Evolutionary conservation across 2,888 invertebrate species (phyloP).

Genomic region (Drosophila cyrtoloma): DNA sequence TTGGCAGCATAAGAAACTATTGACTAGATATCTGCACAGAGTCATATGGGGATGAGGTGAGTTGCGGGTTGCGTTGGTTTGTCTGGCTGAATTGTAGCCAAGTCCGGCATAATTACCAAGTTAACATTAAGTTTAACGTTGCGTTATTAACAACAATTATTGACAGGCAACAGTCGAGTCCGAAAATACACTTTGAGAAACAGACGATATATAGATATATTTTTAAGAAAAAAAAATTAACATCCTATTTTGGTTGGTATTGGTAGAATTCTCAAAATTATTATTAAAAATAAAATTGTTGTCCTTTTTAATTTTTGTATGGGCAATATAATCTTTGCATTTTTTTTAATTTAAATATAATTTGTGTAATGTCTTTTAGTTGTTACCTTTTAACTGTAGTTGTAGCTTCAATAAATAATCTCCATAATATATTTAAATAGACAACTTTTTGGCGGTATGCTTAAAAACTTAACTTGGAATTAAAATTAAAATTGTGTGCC

Average conservation of each 20-base stretch:
- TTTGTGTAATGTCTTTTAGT: background rate
- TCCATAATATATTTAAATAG: background rate
- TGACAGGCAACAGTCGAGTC: constrained; percentile 46
- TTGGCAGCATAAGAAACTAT: constrained; percentile 49
- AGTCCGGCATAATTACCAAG: constrained; percentile 48
- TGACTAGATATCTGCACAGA: constrained; percentile 17
- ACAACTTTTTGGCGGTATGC: background rate
- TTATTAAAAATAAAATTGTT: background rate
- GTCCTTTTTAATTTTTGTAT: background rate
- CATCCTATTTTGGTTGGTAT: background rate
- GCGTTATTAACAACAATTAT: constrained; percentile 76
- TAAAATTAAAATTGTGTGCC: background rate
- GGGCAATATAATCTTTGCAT: background rate
- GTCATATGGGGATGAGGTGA: background rate
- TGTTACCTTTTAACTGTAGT: background rate
- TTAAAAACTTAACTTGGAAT: background rate
- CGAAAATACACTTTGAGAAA: constrained; percentile 1
- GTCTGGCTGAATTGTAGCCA: constrained; percentile 7
- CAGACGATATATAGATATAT: background rate
- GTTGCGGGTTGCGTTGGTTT: background rate
- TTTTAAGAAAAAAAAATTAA: background rate
- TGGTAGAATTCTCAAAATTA: background rate
- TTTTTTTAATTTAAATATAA: background rate
- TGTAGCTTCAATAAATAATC: background rate
- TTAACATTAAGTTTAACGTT: constrained; percentile 67